phyloP scores from a whole-genome alignment of 1,140 invertebrate genomes.

The Pseudachorutes palmiensis region DNA sequence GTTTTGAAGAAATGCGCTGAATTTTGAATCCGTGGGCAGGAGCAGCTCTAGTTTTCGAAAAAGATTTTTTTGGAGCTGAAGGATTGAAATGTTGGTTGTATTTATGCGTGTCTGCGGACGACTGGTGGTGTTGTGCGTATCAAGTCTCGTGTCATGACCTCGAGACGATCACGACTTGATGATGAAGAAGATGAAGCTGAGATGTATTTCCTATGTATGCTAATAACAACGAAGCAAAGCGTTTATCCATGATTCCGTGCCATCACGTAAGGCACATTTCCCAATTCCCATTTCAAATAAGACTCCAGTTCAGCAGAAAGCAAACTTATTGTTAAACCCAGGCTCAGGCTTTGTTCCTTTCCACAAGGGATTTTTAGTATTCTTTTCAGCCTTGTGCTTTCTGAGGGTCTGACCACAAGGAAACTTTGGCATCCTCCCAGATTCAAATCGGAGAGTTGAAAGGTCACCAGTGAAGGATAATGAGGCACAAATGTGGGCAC shows the following conservation, averaged over 20 bases:
- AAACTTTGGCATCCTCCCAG: neutral
- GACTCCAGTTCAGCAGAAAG: neutral
- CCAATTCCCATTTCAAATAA: no score
- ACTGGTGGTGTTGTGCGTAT: neutral
- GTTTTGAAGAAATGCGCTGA: neutral
- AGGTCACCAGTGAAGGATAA: neutral
- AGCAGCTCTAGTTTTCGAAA: no score
- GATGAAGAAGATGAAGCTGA: neutral
- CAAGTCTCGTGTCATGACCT: neutral
- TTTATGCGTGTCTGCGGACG: no score
- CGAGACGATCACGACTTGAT: neutral
- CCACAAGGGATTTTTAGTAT: neutral
- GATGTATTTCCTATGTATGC: neutral
- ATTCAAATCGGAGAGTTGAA: neutral
- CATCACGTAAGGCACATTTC: no score
- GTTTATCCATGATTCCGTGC: neutral
- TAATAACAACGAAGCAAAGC: neutral
- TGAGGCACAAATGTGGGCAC: neutral
- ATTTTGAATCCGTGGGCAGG: no score
- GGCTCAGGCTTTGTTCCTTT: neutral
- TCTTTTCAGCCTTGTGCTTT: neutral
- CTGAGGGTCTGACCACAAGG: neutral
- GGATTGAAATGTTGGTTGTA: neutral
- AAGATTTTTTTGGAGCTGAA: neutral
- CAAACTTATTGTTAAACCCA: neutral